A percentile compares a stretch with the other conserved stretches of the same genome.
These are phyloP conservation scores for Dromas ardeola DNA, from an alignment of 2,113 vertebrate species.

Conservation along the genomic window DNA sequence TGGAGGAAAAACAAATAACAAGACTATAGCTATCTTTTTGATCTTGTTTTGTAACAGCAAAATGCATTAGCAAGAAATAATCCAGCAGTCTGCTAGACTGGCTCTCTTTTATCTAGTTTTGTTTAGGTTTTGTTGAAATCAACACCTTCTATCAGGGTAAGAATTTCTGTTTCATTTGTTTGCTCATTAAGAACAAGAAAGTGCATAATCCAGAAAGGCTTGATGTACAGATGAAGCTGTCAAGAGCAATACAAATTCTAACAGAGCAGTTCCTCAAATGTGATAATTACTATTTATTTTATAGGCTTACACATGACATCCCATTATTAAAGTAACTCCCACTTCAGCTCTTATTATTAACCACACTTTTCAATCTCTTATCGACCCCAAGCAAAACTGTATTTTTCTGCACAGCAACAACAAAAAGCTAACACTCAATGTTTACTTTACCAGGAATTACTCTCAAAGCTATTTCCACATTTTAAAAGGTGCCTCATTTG, in stretches of 20 bases:
- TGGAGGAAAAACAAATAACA: not conserved
- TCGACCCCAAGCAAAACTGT: constrained; percentile 71
- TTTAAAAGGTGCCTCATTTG: constrained; percentile 63
- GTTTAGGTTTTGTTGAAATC: constrained; percentile 43
- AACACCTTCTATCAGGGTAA: constrained; percentile 56
- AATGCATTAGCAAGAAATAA: not conserved
- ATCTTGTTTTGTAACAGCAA: not conserved
- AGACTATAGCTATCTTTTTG: not conserved
- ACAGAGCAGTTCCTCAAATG: constrained; percentile 68
- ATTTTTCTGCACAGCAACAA: constrained; percentile 71
- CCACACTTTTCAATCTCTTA: constrained; percentile 74
- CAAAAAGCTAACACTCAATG: constrained; percentile 58
- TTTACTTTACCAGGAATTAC: constrained; percentile 71
- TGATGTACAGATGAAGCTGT: constrained; percentile 62
- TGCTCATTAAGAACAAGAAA: constrained; percentile 59
- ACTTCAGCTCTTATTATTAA: constrained; percentile 77
- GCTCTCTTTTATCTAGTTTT: constrained; percentile 29
- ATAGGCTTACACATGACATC: constrained; percentile 69
- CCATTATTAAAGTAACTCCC: constrained; percentile 71
- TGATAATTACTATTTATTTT: constrained; percentile 82
- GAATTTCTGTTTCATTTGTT: constrained; percentile 52
- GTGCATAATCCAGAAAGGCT: constrained; percentile 44
- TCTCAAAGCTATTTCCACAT: constrained; percentile 59
- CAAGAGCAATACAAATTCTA: constrained; percentile 58
- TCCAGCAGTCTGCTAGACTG: not conserved